Evolutionary conservation across 23 tunicate species (phyloP), one percentile per base, ranked within the genome.

Genomic region (Halocynthia aurantium): DNA sequence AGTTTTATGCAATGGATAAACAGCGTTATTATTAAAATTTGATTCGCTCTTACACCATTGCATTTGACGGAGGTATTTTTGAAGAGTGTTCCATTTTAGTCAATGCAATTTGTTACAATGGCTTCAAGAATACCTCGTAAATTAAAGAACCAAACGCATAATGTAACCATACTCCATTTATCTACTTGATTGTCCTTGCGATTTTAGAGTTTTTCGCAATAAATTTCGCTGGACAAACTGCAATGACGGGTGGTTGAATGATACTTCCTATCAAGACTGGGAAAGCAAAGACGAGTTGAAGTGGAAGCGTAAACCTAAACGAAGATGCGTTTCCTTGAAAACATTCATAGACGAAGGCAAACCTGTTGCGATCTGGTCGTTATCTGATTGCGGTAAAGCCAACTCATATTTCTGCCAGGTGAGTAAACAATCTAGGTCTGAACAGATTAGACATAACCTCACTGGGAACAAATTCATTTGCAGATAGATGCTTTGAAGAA

Each of bases 181-280:
- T 0, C 1, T 0, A 31, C 1, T 31, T 31, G 4, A 31, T 31
- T 31, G 44, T 31, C 44, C 44, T 31, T 4, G 44, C 2, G 44
- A 31, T 31, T 31, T 31, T 31, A 65, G 70, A 15, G 22, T 65
- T 65, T 65, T 65, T 15, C 22, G 19, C 10, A 65, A 65, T 49
- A 65, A 65, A 15, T 65, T 65, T 15, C 70, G 70, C 22, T 65
- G 70, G 70, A 9, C 31, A 49, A 65, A 65, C 70, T 65, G 70
- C 31, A 49, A 65, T 9, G 70, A 65, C 6, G 70, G 70, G 49
- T 65, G 70, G 70, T 15, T 65, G n/a, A 49, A 65, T 40, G 31
- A 49, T 6, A 49, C 49, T 65, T 40, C 22, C 19, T 65, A 65
- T 6, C 70, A 65, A 65, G 49, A 40, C 10, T 65, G 70, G 70